Evolutionary conservation across 2,888 invertebrate genomes (phyloP).

Genomic region (Oligia fasciuncula): DNA sequence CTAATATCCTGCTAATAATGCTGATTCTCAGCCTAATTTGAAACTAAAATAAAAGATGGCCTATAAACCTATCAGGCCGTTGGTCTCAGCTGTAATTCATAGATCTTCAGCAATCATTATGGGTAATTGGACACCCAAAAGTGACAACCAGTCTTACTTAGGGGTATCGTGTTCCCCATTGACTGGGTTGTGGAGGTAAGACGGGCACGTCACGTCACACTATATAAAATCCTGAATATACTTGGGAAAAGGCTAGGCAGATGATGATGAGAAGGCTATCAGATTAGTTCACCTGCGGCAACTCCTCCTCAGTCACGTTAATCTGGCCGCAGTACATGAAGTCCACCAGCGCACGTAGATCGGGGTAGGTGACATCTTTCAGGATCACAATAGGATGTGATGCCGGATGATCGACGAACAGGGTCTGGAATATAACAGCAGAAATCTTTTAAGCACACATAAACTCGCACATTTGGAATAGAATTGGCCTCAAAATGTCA

Average conservation of each 20-base stretch:
- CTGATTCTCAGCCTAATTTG: too few species aligned
- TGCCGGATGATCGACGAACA: slow-evolving; percentile 96
- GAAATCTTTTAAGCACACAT: neutral
- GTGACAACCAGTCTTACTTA: neutral
- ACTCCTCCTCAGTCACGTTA: slow-evolving; percentile 96
- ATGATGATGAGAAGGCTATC: neutral
- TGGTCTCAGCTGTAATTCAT: neutral
- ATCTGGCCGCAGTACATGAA: slow-evolving; percentile 98
- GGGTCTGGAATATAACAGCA: slow-evolving; percentile 86
- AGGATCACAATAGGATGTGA: slow-evolving; percentile 97
- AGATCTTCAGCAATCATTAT: neutral
- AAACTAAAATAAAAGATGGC: neutral
- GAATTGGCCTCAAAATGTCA: neutral
- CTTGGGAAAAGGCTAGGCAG: neutral
- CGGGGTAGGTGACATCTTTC: slow-evolving; percentile 96
- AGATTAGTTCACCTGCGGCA: slow-evolving; percentile 91
- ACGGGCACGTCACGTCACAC: neutral
- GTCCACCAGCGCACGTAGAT: slow-evolving; percentile 96
- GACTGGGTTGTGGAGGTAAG: neutral
- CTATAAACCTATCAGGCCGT: neutral
- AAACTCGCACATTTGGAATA: neutral
- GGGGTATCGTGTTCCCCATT: neutral
- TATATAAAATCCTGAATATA: neutral
- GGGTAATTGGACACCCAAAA: neutral
- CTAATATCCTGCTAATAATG: neutral